Evolutionary conservation across 2,113 vertebrate genomes (phyloP).

Genomic region (Cheirogaleus medius): DNA sequence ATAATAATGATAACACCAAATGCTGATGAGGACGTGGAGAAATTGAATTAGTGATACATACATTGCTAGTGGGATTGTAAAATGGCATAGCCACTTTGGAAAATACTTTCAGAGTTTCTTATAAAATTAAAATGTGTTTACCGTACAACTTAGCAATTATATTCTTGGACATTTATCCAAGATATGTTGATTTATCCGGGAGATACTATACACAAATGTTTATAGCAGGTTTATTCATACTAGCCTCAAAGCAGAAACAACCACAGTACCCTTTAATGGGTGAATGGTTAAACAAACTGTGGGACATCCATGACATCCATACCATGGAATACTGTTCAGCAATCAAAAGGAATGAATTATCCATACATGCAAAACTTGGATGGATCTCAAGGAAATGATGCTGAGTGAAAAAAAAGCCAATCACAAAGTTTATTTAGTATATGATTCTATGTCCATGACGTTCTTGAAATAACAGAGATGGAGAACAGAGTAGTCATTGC

Average conservation of each 20-base stretch:
- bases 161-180: background rate
- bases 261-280: background rate
- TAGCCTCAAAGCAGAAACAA: background rate
- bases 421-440: background rate
- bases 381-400: background rate
- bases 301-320: background rate
- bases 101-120: background rate
- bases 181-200: no score
- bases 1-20: background rate
- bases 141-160: background rate
- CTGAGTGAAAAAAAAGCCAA: background rate
- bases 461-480: background rate
- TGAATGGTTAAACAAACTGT: background rate
- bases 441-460: background rate
- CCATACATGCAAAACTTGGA: background rate
- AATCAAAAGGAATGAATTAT: background rate
- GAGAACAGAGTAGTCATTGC: background rate
- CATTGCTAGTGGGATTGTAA: background rate
- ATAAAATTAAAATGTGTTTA: background rate
- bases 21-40: background rate
- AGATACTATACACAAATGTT: background rate
- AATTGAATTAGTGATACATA: background rate
- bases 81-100: background rate
- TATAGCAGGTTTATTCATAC: background rate
- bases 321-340: background rate